Percentiles rank a stretch among this genome's conserved stretches.
Conservation (phyloP, 2,888 invertebrate genomes). For the Flexamia atlantica region DNA sequence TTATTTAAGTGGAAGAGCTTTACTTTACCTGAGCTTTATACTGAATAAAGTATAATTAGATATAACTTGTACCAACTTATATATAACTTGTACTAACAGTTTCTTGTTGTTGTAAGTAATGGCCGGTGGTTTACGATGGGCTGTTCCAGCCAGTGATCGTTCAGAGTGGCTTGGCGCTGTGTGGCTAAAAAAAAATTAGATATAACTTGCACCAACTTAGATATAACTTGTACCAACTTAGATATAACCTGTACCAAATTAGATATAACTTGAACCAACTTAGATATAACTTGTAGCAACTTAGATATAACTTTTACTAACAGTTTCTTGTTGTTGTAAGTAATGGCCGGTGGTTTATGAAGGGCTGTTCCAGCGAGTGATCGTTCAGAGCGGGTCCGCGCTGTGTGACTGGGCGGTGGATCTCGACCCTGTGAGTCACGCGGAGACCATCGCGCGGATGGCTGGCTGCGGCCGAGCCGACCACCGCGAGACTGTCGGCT, state of each 20-base stretch:
- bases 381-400: slow-evolving; percentile 77
- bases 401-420: slow-evolving; percentile 76
- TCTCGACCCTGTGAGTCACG: slow-evolving; percentile 72
- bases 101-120: too few species aligned
- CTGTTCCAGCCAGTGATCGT: slow-evolving; percentile 72
- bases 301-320: too few species aligned
- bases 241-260: too few species aligned
- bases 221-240: too few species aligned
- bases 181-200: too few species aligned
- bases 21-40: too few species aligned
- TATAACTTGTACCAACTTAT: background rate
- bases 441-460: slow-evolving; percentile 73
- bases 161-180: slow-evolving; percentile 77
- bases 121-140: too few species aligned
- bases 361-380: slow-evolving; percentile 76
- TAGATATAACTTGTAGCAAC: too few species aligned
- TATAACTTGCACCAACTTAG: too few species aligned
- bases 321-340: slow-evolving; percentile 17
- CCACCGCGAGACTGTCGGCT: slow-evolving; percentile 72
- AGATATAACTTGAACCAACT: background rate
- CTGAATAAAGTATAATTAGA: too few species aligned
- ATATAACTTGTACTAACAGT: slow-evolving; percentile 6
- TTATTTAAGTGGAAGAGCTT: too few species aligned
- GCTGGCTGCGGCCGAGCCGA: slow-evolving; percentile 73
- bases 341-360: slow-evolving; percentile 61